Conservation (phyloP, 2,113 vertebrate species). For the Rhodinocichla rosea region DNA sequence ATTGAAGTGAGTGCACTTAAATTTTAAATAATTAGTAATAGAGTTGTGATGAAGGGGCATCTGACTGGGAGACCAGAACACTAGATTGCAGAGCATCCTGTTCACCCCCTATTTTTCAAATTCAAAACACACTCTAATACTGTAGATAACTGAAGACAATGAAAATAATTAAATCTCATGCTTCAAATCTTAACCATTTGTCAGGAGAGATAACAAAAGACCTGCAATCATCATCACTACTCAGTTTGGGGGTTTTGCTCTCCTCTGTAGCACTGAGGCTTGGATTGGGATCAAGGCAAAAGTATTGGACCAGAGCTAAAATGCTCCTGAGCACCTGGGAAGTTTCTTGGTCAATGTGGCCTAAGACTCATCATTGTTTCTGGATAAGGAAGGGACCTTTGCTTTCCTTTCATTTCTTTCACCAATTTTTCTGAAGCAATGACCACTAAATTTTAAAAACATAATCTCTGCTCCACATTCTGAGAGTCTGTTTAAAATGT, state of each 20-base stretch:
- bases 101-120: neutral
- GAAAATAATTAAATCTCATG: neutral
- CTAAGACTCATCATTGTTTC: neutral
- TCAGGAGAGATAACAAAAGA: neutral
- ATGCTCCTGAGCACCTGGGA: neutral
- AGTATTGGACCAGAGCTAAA: neutral
- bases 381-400: neutral
- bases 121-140: neutral
- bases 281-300: neutral
- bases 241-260: rapidly evolving
- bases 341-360: neutral
- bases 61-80: neutral
- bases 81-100: neutral
- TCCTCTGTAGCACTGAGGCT: neutral
- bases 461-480: neutral
- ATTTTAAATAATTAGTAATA: neutral
- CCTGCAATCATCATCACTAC: neutral
- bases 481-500: neutral
- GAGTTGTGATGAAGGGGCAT: neutral
- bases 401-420: neutral
- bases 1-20: neutral
- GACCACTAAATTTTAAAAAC: neutral
- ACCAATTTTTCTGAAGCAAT: neutral
- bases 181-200: neutral
- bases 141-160: neutral